Evolutionary conservation across 2,797 vertebrate species (phyloP).

Genomic region (Acanthurus tractus): DNA sequence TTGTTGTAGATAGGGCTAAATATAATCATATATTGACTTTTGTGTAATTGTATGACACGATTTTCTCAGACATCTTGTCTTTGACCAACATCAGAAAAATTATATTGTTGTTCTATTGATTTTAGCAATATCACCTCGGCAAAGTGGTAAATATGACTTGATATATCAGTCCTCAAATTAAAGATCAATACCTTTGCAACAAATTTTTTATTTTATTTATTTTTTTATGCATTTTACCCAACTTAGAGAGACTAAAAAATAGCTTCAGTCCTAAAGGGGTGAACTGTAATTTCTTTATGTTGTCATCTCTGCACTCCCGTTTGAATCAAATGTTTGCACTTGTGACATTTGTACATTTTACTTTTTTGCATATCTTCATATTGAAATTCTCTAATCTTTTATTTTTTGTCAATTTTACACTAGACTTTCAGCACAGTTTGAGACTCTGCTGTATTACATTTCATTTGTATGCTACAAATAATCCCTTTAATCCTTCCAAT

Average conservation of each 20-base stretch:
- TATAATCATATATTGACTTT: slow-evolving; percentile 8
- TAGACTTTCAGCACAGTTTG: neutral
- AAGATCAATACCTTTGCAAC: neutral
- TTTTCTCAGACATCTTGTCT: neutral
- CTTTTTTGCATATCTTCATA: neutral
- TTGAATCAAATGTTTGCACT: neutral
- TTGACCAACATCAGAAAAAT: neutral
- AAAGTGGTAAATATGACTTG: neutral
- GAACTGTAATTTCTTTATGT: neutral
- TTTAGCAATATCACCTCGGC: neutral
- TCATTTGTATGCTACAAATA: neutral
- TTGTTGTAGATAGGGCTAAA: slow-evolving; percentile 22
- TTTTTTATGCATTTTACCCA: neutral
- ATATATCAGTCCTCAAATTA: neutral
- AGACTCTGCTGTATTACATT: neutral
- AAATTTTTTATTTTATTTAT: neutral
- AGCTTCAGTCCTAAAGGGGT: neutral
- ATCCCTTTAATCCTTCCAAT: slow-evolving; percentile 7
- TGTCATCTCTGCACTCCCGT: neutral
- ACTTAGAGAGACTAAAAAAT: neutral
- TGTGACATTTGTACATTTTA: neutral
- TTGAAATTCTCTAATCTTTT: neutral
- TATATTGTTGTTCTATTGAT: neutral
- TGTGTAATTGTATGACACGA: neutral
- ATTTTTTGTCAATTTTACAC: neutral